Evolutionary conservation across 2,888 invertebrate genomes (phyloP), one percentile per base, ranked within the genome.

Genomic region (Urechis unicinctus): DNA sequence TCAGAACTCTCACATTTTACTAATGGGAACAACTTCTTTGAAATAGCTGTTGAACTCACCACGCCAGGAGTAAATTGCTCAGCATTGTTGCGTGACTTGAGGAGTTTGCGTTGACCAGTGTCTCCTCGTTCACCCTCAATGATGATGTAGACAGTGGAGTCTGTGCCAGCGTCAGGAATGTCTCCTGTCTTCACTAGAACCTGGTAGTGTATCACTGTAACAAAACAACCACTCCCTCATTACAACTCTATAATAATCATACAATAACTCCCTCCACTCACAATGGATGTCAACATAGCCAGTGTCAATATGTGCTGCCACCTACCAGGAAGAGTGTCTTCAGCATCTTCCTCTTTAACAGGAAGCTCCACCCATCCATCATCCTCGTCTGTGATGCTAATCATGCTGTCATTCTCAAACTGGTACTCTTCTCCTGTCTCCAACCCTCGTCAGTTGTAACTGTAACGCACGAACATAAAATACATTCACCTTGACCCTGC

Each of bases 11-110:
- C n/a, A n/a, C n/a, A n/a, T n/a, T n/a, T n/a, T n/a, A n/a, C n/a
- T n/a, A n/a, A n/a, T n/a, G n/a, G n/a, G n/a, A n/a, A n/a, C n/a
- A n/a, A n/a, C n/a, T n/a, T n/a, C n/a, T n/a, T n/a, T n/a, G n/a
- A n/a, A n/a, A n/a, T n/a, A n/a, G n/a, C n/a, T n/a, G n/a, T n/a
- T n/a, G n/a, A 25, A 24, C 54, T 58, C 61, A 75, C 75, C 68
- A 70, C 68, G 42, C 73, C 75, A 55, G 71, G 70, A 55, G 64
- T 63, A 61, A 76, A 76, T 25, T 63, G 63, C 3, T 67, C 63
- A 29, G 60, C 64, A 26, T 56, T 63, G n/a, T 60, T 21, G 2
- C n/a, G n/a, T n/a, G n/a, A 17, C 36, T 36, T 36, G 9, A 36
- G 9, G 36, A 66, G 53, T 22, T 46, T 42, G 17, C 64, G 41